A percentile compares a stretch with the other conserved stretches of the same genome.
Evolutionary conservation across 2,113 vertebrate genomes (phyloP).

Genomic region (Bettongia penicillata): DNA sequence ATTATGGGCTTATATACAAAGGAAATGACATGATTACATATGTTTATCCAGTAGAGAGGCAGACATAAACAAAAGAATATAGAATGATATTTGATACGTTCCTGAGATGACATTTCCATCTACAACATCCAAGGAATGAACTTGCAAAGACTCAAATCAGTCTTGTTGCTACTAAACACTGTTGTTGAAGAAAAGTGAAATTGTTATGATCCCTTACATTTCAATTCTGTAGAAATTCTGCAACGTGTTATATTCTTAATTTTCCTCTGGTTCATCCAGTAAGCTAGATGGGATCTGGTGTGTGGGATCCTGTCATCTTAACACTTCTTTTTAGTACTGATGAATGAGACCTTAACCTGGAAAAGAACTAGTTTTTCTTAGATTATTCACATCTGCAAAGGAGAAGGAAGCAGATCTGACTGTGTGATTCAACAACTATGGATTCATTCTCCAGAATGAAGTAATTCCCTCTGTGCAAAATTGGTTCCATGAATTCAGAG

Average conservation of each 20-base stretch:
- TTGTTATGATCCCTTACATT: neutral
- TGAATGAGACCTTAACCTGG: constrained; percentile 1
- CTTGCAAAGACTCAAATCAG: neutral
- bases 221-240: neutral
- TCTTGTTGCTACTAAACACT: neutral
- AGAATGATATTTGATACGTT: neutral
- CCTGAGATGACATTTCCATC: neutral
- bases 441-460: neutral
- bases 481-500: neutral
- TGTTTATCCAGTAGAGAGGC: neutral
- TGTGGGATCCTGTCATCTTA: neutral
- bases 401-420: neutral
- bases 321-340: constrained; percentile 3
- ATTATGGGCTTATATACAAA: neutral
- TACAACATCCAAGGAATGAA: neutral
- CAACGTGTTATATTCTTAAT: neutral
- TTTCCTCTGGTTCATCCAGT: neutral
- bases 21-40: neutral
- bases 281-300: neutral
- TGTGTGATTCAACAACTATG: neutral
- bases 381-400: neutral
- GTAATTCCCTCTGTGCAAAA: neutral
- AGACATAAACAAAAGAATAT: neutral
- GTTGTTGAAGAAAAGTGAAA: neutral
- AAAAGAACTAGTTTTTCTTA: neutral